Percentiles rank a stretch among this genome's conserved stretches.
Conservation (phyloP, 2,888 invertebrate species). For the Shargacucullia verbasci region DNA sequence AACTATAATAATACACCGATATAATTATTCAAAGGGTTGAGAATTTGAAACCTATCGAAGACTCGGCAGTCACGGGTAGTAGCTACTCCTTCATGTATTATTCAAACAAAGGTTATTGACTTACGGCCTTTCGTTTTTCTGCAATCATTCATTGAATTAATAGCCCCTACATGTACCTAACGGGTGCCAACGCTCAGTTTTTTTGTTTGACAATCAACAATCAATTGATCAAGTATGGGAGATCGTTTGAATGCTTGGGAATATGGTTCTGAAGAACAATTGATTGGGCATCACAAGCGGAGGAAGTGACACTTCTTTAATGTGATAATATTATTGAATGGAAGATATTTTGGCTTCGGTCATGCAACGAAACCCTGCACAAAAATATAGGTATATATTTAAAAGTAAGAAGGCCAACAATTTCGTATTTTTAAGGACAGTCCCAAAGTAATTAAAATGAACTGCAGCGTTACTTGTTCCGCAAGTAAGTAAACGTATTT, state of each 20-base stretch:
- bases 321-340: conserved; percentile 3
- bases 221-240: conserved; percentile 50
- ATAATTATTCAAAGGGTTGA: too few relatives aligned
- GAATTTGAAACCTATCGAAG: too few relatives aligned
- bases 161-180: conserved; percentile 16
- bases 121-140: conserved; percentile 25
- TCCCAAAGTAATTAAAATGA: not conserved
- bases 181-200: conserved; percentile 21
- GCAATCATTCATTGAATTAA: conserved; percentile 19
- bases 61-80: conserved; percentile 10
- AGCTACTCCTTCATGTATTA: conserved; percentile 29
- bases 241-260: conserved; percentile 46
- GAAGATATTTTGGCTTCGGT: not conserved
- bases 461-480: too few relatives aligned
- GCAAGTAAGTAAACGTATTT: too few relatives aligned
- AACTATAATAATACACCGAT: too few relatives aligned
- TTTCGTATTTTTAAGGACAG: not conserved
- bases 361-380: not conserved
- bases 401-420: conserved; percentile 7
- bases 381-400: not conserved
- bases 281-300: conserved; percentile 13
- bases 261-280: conserved; percentile 37
- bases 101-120: conserved; percentile 44
- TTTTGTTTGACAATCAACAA: conserved; percentile 49
- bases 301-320: conserved; percentile 13